These are phyloP conservation scores for Pseudomyrmex flavicornis DNA, from an alignment of 1,140 invertebrate species.

Conservation along the genomic window DNA sequence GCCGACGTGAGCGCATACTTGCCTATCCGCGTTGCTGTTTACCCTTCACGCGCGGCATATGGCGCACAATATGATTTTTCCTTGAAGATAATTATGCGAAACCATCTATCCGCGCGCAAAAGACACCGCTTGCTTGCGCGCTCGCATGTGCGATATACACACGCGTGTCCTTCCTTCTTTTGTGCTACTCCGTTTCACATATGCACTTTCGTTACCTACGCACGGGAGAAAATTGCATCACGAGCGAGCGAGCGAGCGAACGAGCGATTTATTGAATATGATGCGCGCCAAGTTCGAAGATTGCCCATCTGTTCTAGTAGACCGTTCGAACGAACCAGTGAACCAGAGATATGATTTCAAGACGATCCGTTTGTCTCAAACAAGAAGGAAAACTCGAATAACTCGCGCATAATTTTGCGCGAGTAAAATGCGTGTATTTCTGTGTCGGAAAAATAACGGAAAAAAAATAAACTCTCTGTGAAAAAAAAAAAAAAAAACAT, in stretches of 20 bases:
- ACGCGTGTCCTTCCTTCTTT: slow-evolving; percentile 20
- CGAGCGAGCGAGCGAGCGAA: slow-evolving; percentile 18
- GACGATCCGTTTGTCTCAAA: background rate
- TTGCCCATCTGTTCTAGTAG: slow-evolving; percentile 39
- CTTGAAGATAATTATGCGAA: slow-evolving; percentile 77
- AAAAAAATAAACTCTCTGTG: background rate
- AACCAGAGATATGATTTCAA: slow-evolving; percentile 15
- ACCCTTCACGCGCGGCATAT: slow-evolving; percentile 69
- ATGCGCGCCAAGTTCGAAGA: slow-evolving; percentile 32
- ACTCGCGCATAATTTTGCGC: background rate
- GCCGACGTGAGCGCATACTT: slow-evolving; percentile 72
- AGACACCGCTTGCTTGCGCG: slow-evolving; percentile 51
- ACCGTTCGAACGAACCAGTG: background rate
- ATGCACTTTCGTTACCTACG: slow-evolving; percentile 51
- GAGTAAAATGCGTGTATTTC: background rate
- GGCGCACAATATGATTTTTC: slow-evolving; percentile 77
- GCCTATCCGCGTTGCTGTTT: slow-evolving; percentile 73
- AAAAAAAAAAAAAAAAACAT: background rate
- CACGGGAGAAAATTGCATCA: slow-evolving; percentile 64
- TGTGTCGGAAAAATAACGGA: background rate
- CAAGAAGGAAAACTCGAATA: background rate
- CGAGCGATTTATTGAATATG: slow-evolving; percentile 11
- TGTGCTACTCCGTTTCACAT: slow-evolving; percentile 39
- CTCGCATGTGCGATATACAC: background rate
- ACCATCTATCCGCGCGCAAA: slow-evolving; percentile 49